These are phyloP conservation scores for Poeciliopsis infans DNA, from an alignment of 2,797 vertebrate species.

Conservation along the genomic window DNA sequence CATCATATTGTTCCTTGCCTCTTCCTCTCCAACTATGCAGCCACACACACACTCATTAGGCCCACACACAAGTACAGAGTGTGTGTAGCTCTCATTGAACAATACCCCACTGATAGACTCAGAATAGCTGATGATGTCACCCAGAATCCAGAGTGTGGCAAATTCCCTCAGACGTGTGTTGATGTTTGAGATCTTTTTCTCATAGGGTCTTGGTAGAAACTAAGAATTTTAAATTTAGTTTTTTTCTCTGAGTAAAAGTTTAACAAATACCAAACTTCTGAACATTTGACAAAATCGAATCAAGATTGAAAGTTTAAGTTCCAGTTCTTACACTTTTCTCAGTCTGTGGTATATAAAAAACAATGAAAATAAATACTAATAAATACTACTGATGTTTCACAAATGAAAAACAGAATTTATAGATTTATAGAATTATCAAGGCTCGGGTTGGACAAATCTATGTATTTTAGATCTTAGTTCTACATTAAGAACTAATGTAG, in stretches of 20 bases:
- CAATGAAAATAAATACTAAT: too few relatives aligned
- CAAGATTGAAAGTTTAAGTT: neutral
- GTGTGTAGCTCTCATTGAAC: constrained; percentile 46
- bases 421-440: neutral
- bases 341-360: neutral
- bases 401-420: neutral
- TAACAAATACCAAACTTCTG: neutral
- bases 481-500: neutral
- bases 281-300: neutral
- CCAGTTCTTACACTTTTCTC: neutral
- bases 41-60: constrained; percentile 16
- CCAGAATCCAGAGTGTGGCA: constrained; percentile 35
- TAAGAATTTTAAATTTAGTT: neutral
- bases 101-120: constrained; percentile 71
- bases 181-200: neutral
- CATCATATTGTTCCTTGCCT: constrained; percentile 1
- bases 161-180: constrained; percentile 42
- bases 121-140: constrained; percentile 78
- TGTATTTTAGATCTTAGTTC: neutral
- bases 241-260: neutral
- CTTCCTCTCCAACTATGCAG: constrained; percentile 15
- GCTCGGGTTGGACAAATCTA: neutral
- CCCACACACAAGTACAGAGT: too few relatives aligned
- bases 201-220: neutral
- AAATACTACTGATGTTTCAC: neutral